phyloP scores from a whole-genome alignment of 2,797 vertebrate genomes.

The Trachurus trachurus region DNA sequence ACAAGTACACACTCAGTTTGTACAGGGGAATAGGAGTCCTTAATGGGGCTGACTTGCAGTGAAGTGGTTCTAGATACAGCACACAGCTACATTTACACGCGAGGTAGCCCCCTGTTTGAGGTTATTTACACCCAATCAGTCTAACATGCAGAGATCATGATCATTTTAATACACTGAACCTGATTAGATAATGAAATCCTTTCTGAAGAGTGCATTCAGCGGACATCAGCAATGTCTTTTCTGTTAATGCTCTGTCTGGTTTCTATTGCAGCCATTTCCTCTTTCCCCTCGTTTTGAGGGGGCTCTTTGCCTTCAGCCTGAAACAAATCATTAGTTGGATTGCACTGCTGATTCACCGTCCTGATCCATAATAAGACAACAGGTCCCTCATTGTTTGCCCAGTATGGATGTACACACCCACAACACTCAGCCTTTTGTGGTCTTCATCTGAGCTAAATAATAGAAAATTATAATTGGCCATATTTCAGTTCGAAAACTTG shows the following conservation, averaged over 20 bases:
- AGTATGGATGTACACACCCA: neutral
- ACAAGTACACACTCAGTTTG: constrained; percentile 3
- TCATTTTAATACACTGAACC: neutral
- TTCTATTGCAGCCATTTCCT: neutral
- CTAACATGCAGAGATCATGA: too few species aligned
- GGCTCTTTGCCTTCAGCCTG: neutral
- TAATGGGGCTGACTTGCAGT: neutral
- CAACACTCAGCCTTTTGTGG: too few species aligned
- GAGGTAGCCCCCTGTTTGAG: too few species aligned
- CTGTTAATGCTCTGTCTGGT: neutral
- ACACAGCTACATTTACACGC: too few species aligned
- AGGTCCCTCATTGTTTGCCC: neutral
- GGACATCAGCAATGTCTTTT: neutral
- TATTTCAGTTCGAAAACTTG: too few species aligned
- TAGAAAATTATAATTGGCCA: too few species aligned
- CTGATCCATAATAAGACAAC: neutral
- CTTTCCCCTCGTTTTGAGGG: constrained; percentile 3
- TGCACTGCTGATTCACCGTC: neutral
- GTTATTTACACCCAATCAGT: too few species aligned
- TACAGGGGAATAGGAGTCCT: constrained; percentile 5
- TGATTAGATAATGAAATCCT: neutral
- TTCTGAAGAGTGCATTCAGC: constrained; percentile 11
- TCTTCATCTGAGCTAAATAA: too few species aligned
- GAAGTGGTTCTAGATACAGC: constrained; percentile 23
- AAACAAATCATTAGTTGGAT: neutral